Base-by-base conservation (phyloP, 2,888 invertebrate species). In the Ormyrus rosae region DNA sequence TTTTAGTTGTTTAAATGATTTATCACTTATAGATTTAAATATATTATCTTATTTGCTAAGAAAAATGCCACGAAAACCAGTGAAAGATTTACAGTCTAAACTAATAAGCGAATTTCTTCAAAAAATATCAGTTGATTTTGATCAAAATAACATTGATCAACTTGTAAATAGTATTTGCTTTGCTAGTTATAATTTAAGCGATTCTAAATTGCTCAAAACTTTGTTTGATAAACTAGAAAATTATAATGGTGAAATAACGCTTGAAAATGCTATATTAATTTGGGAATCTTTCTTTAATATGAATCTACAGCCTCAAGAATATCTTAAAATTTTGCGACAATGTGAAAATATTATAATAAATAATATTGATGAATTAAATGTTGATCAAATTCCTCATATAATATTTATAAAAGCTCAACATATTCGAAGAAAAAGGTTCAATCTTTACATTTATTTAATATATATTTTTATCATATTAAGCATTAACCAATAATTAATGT, bases 101-200 rank as follows among this genome's bases (percentile, higher is more conserved):
- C 34, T 34, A 34, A 34, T 34, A 13, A 75, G 10, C 0, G 61
- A 56, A 6, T 81, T 81, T 67, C 58, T 70, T 5, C 9, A 50
- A 5, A 63, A 64, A 78, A 9, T 78, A 6, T 46, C 48, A 73
- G 2, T 13, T 7, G 55, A 69, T 13, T 78, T 73, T 5, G 45
- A 77, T 13, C 58, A 63, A 53, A 64, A 78, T 48, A 48, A 78
- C 46, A 69, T 78, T 10, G 19, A 63, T 10, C 13, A 53, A 58
- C 55, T 81, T 13, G 13, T 5, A 9, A 63, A 53, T 73, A 73
- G 45, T 48, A 8, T 81, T 9, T 56, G 34, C 53, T 73, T 73
- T 45, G 11, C 55, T 3, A 19, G 13, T 67, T 5, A n/a, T 19
- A 9, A 67, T 48, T 51, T 34, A 9, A 19, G 48, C 7, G 2